A percentile compares a stretch with the other conserved stretches of the same genome.
These are phyloP conservation scores for Luffia ferchaultella DNA, from an alignment of 2,888 invertebrate species.

Conservation along the genomic window DNA sequence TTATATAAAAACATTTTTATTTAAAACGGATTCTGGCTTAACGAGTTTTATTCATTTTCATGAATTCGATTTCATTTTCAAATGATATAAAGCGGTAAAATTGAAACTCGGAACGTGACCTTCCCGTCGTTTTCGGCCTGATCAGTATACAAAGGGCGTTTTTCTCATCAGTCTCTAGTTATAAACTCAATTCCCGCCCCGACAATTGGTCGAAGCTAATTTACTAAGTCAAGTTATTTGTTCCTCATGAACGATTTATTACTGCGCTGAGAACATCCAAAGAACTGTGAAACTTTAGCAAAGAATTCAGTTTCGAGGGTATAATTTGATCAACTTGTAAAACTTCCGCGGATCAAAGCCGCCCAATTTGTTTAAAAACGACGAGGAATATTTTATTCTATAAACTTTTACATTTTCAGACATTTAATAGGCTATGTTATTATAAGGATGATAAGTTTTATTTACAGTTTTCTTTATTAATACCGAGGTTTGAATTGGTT, in stretches of 20 bases:
- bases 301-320: slow-evolving; percentile 39
- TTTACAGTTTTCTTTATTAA: too few relatives aligned
- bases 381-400: slow-evolving; percentile 2
- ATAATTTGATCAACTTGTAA: slow-evolving; percentile 41
- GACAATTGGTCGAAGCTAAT: slow-evolving; percentile 43
- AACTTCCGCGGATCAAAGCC: background rate
- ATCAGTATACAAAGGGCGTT: slow-evolving; percentile 28
- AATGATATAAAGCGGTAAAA: background rate
- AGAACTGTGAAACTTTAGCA: slow-evolving; percentile 27
- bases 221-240: slow-evolving; percentile 46
- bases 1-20: too few relatives aligned
- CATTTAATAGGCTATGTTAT: too few relatives aligned
- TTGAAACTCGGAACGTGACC: background rate
- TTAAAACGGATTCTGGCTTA: too few relatives aligned
- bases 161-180: slow-evolving; percentile 20
- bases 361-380: slow-evolving; percentile 7
- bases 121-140: slow-evolving; percentile 9
- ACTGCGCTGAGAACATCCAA: slow-evolving; percentile 26
- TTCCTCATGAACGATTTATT: slow-evolving; percentile 46
- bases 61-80: background rate
- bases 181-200: slow-evolving; percentile 35
- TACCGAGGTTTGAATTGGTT: too few relatives aligned
- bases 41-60: background rate
- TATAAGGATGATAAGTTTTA: too few relatives aligned
- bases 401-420: too few relatives aligned